A percentile compares a stretch with the other conserved stretches of the same genome.
These are phyloP conservation scores for Taphrorychus bicolor DNA, from an alignment of 2,888 invertebrate genomes.

Conservation along the genomic window DNA sequence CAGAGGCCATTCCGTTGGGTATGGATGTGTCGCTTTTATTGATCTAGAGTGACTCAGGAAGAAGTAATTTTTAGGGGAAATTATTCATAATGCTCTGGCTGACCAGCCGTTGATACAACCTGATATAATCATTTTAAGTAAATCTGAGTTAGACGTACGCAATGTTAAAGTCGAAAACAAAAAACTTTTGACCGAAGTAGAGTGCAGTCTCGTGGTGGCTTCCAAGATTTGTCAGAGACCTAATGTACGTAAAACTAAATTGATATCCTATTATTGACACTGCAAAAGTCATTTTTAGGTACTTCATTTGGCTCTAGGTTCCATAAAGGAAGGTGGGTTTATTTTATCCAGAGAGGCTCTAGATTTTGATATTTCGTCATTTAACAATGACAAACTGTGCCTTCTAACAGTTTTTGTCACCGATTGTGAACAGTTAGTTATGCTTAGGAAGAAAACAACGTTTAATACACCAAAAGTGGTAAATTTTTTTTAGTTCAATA, in stretches of 20 bases:
- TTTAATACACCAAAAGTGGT: constrained; percentile 60
- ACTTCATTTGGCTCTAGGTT: constrained; percentile 34
- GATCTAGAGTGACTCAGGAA: not conserved
- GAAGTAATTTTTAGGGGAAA: constrained; percentile 15
- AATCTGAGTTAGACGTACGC: constrained; percentile 46
- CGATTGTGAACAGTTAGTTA: constrained; percentile 33
- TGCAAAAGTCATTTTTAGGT: constrained; percentile 32
- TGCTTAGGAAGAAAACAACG: constrained; percentile 35
- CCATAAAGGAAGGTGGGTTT: constrained; percentile 65
- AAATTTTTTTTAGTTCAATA: not conserved
- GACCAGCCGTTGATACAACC: constrained; percentile 76
- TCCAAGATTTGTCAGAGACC: constrained; percentile 61
- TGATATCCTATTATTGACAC: not conserved
- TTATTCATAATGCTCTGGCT: constrained; percentile 66
- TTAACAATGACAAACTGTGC: not conserved
- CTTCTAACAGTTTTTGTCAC: constrained; percentile 37
- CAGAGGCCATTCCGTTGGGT: constrained; percentile 23
- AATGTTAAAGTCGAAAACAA: constrained; percentile 69
- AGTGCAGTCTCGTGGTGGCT: constrained; percentile 48
- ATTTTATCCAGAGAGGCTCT: constrained; percentile 67
- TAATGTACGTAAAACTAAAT: constrained; percentile 32
- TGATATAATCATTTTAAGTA: constrained; percentile 65
- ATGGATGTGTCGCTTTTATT: not conserved
- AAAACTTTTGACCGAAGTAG: constrained; percentile 59
- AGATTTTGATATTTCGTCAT: constrained; percentile 60